Base-by-base conservation (phyloP, 2,113 vertebrate species). In the Diadophis punctatus region DNA sequence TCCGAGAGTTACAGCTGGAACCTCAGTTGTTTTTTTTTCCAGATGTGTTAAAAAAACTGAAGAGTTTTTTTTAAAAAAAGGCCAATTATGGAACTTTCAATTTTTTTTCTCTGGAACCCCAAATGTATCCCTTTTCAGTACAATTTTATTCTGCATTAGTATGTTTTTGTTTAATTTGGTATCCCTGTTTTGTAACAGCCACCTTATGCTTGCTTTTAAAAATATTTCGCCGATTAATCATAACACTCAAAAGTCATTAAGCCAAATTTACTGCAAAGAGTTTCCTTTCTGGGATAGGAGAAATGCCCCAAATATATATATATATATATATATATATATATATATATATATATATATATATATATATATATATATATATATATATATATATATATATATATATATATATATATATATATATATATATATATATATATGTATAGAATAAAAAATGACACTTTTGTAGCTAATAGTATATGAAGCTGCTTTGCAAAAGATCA, bases 11-110 rank as follows among this genome's bases (percentile, higher is more conserved):
- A 89, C 91, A 86, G 23, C 48, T 18, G 68, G 55, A 60, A 58
- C 25, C 63, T n/a, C 5, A 86, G 46, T 51, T 80, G n/a, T 80
- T 52, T 43, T 91, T 51, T 95, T 93, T 94, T 88, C 46, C 48
- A 18, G 92, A 94, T 87, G 86, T 91, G 0, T 96, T 90, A 95
- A 96, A 95, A 30, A 60, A 58, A 46, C 85, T 90, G 43, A 95
- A 74, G 92, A 96, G 85, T 56, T 68, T 63, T n/a, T 16, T 2
- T 46, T 3, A 46, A 7, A 16, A 68, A 92, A 93, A 92, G 46
- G 20, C 43, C 27, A 85, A 23, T 46, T 92, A 80, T 91, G 89
- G 93, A 93, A 90, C 49, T 58, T n/a, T 85, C 0, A 55, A 56
- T 53, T 94, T 91, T 93, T 89, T 96, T 93, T 23, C 49, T 89